Evolutionary conservation across 2,888 invertebrate genomes (phyloP).

Genomic region (Perithous albicinctus): DNA sequence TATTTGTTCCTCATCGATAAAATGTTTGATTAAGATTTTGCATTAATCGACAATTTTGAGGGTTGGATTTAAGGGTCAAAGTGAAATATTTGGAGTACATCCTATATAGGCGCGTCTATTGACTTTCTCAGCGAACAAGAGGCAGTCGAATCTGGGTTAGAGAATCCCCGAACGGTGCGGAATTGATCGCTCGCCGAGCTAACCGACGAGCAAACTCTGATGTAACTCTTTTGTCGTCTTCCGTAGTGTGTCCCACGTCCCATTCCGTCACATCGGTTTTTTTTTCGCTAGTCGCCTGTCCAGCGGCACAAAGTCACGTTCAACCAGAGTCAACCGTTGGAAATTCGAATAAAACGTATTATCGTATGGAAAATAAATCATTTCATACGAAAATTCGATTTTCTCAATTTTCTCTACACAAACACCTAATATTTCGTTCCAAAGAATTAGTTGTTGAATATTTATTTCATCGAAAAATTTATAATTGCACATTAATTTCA

Average conservation of each 20-base stretch:
- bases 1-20: background rate
- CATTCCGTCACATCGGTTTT: background rate
- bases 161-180: slow-evolving; percentile 61
- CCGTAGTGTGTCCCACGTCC: background rate
- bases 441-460: too few species aligned
- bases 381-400: too few species aligned
- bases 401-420: too few species aligned
- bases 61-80: background rate
- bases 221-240: slow-evolving; percentile 54
- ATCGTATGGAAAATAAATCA: too few species aligned
- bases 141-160: slow-evolving; percentile 63
- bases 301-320: background rate
- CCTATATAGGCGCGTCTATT: slow-evolving; percentile 44
- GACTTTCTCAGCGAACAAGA: slow-evolving; percentile 58
- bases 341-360: too few species aligned
- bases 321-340: too few species aligned
- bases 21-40: too few species aligned
- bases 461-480: too few species aligned
- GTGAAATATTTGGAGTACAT: too few species aligned
- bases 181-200: slow-evolving; percentile 61
- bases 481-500: background rate
- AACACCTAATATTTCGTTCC: too few species aligned
- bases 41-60: background rate
- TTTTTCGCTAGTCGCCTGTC: background rate
- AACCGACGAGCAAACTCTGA: slow-evolving; percentile 52